A percentile compares a stretch with the other conserved stretches of the same genome.
phyloP scores from a whole-genome alignment of 2,888 invertebrate species.

The Himalopsyche kuldschensis region DNA sequence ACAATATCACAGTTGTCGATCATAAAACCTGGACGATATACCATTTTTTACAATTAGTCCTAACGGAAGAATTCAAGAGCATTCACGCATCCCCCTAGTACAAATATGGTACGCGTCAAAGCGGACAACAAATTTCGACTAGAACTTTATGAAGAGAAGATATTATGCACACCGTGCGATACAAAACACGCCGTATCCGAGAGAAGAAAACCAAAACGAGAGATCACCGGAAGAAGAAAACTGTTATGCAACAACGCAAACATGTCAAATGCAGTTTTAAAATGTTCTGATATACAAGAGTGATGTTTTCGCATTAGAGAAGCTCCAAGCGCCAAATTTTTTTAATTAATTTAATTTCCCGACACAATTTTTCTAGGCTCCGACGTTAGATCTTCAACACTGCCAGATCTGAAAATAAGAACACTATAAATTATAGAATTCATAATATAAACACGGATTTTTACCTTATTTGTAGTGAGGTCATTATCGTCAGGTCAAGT shows the following conservation, averaged over 20 bases:
- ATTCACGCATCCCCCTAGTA: not conserved
- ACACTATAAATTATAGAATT: not conserved
- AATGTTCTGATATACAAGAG: not conserved
- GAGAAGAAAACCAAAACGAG: not conserved
- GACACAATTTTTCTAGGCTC: slow-evolving; percentile 59
- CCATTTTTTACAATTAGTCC: slow-evolving; percentile 34
- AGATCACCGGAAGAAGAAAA: slow-evolving; percentile 1
- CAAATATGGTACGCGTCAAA: not conserved
- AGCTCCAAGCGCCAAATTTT: not conserved
- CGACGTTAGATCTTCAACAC: slow-evolving; percentile 53
- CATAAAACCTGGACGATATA: slow-evolving; percentile 39
- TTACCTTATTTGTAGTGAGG: too few species aligned
- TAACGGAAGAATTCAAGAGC: slow-evolving; percentile 32
- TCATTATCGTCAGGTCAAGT: too few species aligned
- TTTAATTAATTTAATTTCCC: slow-evolving; percentile 47
- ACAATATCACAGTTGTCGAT: slow-evolving; percentile 46
- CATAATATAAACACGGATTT: too few species aligned
- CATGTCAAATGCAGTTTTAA: not conserved
- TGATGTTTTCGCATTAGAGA: not conserved
- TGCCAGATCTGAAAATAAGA: slow-evolving; percentile 51
- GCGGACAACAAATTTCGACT: slow-evolving; percentile 34
- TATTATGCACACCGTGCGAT: not conserved
- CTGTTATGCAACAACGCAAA: not conserved
- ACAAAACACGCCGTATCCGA: not conserved
- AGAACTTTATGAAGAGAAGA: slow-evolving; percentile 26